Evolutionary conservation across 2,888 invertebrate genomes (phyloP), one percentile per base, ranked within the genome.

Genomic region (Drosophila robusta): DNA sequence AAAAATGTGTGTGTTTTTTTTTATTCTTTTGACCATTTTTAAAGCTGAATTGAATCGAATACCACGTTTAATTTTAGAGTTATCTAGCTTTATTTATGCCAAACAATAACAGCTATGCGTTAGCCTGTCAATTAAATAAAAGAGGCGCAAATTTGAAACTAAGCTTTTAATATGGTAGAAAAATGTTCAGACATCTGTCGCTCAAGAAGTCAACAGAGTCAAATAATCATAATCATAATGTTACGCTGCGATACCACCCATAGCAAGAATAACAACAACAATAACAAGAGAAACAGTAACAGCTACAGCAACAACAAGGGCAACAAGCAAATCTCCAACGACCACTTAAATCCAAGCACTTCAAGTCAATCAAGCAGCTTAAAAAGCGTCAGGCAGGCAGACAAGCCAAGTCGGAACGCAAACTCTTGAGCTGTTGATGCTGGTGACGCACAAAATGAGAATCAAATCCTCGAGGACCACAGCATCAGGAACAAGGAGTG

Each of bases 331-430:
- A 76, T 80, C 80, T 82, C 69, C 65, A 75, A 79, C 76, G 79
- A 76, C 83, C 69, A 82, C 73, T 82, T 82, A 78, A 78, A 82
- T 70, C 78, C 69, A 63, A 75, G 80, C 72, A 78, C 78, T 78
- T 84, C 75, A 76, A 84, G 78, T 85, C 86, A 83, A 75, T 85
- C 87, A 77, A 86, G 68, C 65, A 64, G 75, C 83, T 89, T 75
- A 86, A 73, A 82, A 76, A 73, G 68, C 80, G 67, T 66, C 65
- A 61, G 55, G 49, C 49, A 56, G 70, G 47, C 58, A 49, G 62
- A 52, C 51, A 63, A 42, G 51, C 36, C 52, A 66, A 69, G 64
- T 60, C 62, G 54, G 63, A 69, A 50, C 54, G 57, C 49, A 60
- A 52, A 54, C 54, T 42, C 24, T 36, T 42, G 41, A 26, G 26